Evolutionary conservation across 2,797 vertebrate genomes (phyloP).

Genomic region (Sphenopsis melanotis): DNA sequence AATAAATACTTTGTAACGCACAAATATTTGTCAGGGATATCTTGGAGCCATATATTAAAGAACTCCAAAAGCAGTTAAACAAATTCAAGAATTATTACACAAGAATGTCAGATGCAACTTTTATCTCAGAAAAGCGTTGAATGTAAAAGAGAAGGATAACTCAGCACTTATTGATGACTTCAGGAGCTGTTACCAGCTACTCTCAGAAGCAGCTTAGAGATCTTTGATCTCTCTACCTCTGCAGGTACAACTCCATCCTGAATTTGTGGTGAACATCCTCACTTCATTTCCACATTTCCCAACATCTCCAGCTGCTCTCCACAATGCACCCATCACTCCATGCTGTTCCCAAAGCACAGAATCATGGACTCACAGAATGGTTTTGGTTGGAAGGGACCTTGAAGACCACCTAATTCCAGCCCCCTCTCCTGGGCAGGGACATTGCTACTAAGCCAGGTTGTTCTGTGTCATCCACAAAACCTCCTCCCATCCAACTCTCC

Average conservation of each 20-base stretch:
- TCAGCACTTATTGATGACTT: background rate
- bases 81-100: background rate
- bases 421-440: background rate
- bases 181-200: background rate
- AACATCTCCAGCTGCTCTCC: background rate
- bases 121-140: background rate
- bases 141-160: background rate
- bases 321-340: background rate
- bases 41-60: background rate
- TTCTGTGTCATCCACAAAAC: background rate
- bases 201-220: background rate
- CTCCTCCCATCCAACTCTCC: background rate
- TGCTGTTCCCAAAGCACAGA: background rate
- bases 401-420: background rate
- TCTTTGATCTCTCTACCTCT: background rate
- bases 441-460: background rate
- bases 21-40: constrained; percentile 32
- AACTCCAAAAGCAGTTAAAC: background rate
- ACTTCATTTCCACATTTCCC: background rate
- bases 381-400: background rate
- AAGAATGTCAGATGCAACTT: background rate
- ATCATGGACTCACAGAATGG: background rate
- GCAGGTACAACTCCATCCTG: accelerated
- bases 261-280: background rate
- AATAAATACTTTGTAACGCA: background rate